Evolutionary conservation across 1,140 invertebrate species (phyloP), one percentile per base, ranked within the genome.

Genomic region (Pseudobourletiella spinata): DNA sequence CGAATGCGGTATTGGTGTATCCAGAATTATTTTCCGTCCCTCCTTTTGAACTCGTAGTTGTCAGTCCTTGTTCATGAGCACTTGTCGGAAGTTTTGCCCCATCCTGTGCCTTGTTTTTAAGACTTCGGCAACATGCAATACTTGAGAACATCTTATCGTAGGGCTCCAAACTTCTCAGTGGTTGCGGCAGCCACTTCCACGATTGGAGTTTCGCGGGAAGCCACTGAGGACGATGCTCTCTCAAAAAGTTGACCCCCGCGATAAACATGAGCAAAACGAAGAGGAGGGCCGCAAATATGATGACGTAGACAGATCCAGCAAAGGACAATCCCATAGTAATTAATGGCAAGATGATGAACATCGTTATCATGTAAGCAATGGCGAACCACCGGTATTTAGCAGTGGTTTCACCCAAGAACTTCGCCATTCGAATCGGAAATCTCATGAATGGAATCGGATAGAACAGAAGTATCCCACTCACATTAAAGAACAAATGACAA

Each of bases 401-500:
- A 1, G 80, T 82, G 20, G 70, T 72, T 28, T 76, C 75, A 1
- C 82, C 78, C 11, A 85, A 71, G 20, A 73, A 72, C 63, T 79
- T 79, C 2, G 82, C 79, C 48, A 83, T 62, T n/a, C 69, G 71
- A 2, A 85, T 78, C 0, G 84, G 83, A 44, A 80, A 68, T 44
- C 83, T 69, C 63, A 79, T 75, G 61, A 76, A 76, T 8, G 82
- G 82, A 26, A 85, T 73, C 0, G 81, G 79, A 67, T 83, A 85
- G 70, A 81, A 85, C 0, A 84, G 51, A 0, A 84, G 11, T 28
- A 84, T 80, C 1, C 84, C 83, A 20, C 76, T 72, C 2, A 85
- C 56, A 70, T 84, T 84, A 70, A 84, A 84, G 44, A 84, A 78
- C 1, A 82, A 72, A 72, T 84, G 83, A 30, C 29, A 85, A 71